A percentile compares a stretch with the other conserved stretches of the same genome.
phyloP scores from a whole-genome alignment of 2,113 vertebrate genomes.

The Aphyosemion australe region DNA sequence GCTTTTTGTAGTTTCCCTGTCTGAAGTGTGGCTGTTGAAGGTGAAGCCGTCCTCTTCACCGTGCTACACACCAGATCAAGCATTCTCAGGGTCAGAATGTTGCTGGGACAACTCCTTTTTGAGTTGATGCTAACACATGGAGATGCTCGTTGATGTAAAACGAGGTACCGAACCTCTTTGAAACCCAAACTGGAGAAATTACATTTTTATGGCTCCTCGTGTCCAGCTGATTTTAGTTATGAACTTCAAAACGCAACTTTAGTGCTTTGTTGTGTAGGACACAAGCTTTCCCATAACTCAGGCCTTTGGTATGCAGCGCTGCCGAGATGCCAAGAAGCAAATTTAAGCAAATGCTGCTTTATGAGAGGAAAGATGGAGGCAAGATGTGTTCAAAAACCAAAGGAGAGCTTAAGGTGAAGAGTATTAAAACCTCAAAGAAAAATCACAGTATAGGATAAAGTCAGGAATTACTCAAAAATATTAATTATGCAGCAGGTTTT shows the following conservation, averaged over 20 bases:
- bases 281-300: conserved; percentile 82
- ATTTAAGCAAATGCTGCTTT: conserved; percentile 75
- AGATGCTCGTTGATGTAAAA: conserved; percentile 4
- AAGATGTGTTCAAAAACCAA: conserved; percentile 1
- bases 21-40: conserved; percentile 67
- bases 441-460: conserved; percentile 13
- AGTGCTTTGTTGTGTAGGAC: conserved; percentile 51
- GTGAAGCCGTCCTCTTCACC: conserved; percentile 67
- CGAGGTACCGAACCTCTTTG: neutral
- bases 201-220: conserved; percentile 1
- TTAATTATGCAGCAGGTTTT: neutral
- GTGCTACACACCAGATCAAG: conserved; percentile 39
- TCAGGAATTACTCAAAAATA: conserved; percentile 9
- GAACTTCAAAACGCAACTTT: conserved; percentile 19
- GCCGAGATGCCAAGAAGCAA: conserved; percentile 76
- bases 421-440: conserved; percentile 26
- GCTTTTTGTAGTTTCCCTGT: conserved; percentile 71
- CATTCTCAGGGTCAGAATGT: conserved; percentile 58
- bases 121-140: conserved; percentile 36
- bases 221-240: conserved; percentile 43
- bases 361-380: conserved; percentile 65
- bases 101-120: conserved; percentile 29
- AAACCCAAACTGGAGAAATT: conserved; percentile 26
- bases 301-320: conserved; percentile 77
- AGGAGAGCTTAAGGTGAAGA: neutral